phyloP scores from a whole-genome alignment of 2,113 vertebrate genomes.

The Ictalurus furcatus region DNA sequence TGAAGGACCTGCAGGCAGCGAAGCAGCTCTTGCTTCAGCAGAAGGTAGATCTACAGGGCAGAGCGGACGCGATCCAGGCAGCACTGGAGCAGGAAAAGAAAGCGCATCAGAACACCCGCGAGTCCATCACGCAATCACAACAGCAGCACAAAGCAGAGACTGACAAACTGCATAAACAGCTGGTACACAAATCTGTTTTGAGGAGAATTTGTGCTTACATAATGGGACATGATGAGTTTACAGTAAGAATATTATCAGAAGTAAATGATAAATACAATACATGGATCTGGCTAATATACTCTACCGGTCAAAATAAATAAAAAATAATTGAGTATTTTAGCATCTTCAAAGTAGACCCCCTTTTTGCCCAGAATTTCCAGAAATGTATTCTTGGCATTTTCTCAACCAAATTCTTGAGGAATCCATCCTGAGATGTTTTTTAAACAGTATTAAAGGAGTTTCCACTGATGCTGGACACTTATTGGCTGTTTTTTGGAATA shows the following conservation, averaged over 20 bases:
- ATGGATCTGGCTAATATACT: background rate
- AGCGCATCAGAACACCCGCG: slow-evolving; percentile 78
- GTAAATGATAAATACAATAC: background rate
- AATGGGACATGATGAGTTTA: background rate
- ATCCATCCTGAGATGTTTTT: too few relatives aligned
- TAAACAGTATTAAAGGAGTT: too few relatives aligned
- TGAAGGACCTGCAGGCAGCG: slow-evolving; percentile 84
- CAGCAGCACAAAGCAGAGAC: slow-evolving; percentile 79
- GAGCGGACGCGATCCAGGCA: slow-evolving; percentile 74
- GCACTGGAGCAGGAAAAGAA: slow-evolving; percentile 82
- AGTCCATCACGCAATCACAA: slow-evolving; percentile 78
- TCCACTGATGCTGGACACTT: too few relatives aligned
- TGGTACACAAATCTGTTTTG: slow-evolving; percentile 63
- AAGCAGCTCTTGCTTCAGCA: slow-evolving; percentile 94
- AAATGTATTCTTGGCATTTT: too few relatives aligned
- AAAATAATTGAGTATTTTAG: too few relatives aligned
- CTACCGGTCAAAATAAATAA: too few relatives aligned
- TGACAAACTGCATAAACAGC: slow-evolving; percentile 75
- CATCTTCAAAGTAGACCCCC: too few relatives aligned
- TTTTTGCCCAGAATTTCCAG: too few relatives aligned
- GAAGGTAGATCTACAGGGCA: slow-evolving; percentile 89
- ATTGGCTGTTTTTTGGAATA: too few relatives aligned
- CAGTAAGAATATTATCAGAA: background rate
- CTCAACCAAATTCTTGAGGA: too few relatives aligned
- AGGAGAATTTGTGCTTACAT: background rate